Conservation (phyloP, 2,888 invertebrate species). For the Seira musarum region DNA sequence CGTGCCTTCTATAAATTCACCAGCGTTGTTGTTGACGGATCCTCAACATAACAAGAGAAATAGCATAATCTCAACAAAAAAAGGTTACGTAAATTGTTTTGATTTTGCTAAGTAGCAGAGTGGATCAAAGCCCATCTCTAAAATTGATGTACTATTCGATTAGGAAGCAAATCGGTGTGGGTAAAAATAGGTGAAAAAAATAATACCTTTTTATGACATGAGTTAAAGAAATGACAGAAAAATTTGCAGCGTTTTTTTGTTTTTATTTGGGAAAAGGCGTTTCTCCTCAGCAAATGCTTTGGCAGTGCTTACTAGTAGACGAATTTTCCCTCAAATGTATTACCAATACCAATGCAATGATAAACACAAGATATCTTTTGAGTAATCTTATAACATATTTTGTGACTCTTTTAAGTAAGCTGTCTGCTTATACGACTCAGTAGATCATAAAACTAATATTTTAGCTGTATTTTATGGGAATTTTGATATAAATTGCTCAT, state of each 20-base stretch:
- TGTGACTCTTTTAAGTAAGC: slow-evolving; percentile 59
- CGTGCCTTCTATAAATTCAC: too few relatives aligned
- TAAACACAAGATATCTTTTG: slow-evolving; percentile 20
- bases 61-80: too few relatives aligned
- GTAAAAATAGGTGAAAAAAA: background rate
- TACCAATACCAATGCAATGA: slow-evolving; percentile 18
- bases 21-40: too few relatives aligned
- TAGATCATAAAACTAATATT: slow-evolving; percentile 61
- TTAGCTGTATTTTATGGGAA: slow-evolving; percentile 58
- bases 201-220: background rate
- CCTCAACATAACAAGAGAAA: too few relatives aligned
- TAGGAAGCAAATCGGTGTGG: too few relatives aligned
- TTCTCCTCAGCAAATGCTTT: background rate
- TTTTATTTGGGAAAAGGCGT: background rate
- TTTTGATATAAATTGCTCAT: slow-evolving; percentile 59
- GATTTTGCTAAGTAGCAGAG: too few relatives aligned
- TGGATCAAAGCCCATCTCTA: too few relatives aligned
- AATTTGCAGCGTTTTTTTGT: too few relatives aligned
- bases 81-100: too few relatives aligned
- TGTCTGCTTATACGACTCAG: slow-evolving; percentile 55
- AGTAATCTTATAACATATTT: slow-evolving; percentile 55
- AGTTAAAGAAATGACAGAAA: background rate
- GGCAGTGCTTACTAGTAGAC: background rate
- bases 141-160: too few relatives aligned
- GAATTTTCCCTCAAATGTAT: background rate